Conservation (phyloP, 2,888 invertebrate genomes). For the Crossocerus cetratus region DNA sequence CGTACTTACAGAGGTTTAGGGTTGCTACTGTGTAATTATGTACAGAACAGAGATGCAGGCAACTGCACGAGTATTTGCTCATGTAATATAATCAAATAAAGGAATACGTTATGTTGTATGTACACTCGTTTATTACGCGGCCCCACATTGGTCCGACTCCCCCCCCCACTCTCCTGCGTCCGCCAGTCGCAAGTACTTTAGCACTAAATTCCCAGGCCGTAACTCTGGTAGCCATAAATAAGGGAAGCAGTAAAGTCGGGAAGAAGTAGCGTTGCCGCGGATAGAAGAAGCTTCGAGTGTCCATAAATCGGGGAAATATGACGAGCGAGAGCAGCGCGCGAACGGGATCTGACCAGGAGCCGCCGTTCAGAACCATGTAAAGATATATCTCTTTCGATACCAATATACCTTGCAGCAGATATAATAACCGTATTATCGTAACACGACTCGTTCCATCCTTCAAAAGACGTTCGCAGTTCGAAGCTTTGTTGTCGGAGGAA, state of each 20-base stretch:
- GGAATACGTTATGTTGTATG: slow-evolving; percentile 60
- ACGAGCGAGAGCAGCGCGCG: neutral
- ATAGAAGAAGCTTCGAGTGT: too few species aligned
- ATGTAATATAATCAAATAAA: slow-evolving; percentile 70
- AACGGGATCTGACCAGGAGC: neutral
- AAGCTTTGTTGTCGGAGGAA: slow-evolving; percentile 54
- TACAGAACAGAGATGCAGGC: slow-evolving; percentile 61
- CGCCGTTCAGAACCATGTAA: neutral
- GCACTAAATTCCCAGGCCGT: too few species aligned
- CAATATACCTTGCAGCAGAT: neutral
- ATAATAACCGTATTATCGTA: too few species aligned
- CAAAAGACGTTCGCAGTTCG: slow-evolving; percentile 52
- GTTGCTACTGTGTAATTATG: slow-evolving; percentile 66
- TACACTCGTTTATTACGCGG: neutral
- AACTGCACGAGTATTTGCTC: slow-evolving; percentile 63
- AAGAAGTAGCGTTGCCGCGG: neutral
- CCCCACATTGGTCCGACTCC: slow-evolving; percentile 8
- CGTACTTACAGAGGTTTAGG: slow-evolving; percentile 59
- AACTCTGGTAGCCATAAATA: too few species aligned
- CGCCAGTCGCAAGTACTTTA: neutral
- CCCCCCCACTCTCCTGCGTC: neutral
- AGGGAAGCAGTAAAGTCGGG: too few species aligned
- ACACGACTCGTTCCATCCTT: neutral
- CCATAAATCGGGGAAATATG: too few species aligned
- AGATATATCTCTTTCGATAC: neutral